Evolutionary conservation across 2,113 vertebrate genomes (phyloP), one percentile per base, ranked within the genome.

Genomic region (Saccopteryx leptura): DNA sequence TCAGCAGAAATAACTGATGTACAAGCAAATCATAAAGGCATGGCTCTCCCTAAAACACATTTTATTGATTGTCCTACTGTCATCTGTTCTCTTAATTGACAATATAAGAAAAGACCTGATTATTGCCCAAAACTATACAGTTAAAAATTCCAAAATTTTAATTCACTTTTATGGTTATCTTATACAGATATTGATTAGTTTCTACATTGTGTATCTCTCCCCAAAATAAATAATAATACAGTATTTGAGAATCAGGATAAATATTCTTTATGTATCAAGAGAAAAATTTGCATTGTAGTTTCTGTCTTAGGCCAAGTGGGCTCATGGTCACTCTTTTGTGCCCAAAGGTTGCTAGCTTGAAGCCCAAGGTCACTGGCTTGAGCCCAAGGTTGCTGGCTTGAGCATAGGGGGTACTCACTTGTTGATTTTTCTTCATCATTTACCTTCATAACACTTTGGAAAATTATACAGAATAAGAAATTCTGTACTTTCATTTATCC

Each of bases 231-330:
- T 99, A 99, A 98, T 99, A 99, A 13, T 99, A 98, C 91, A 99
- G 99, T 97, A 99, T 99, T 98, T 99, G 99, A n/a, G 99, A 99
- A 98, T 99, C 99, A 0, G 99, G 99, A 98, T 99, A 99, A 97
- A 99, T 98, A 87, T 99, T 99, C 97, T 99, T 99, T 92, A 99
- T 97, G 98, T 99, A 99, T 99, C 99, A 99, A 78, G 99, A 99
- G 98, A 99, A 99, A 46, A 99, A 99, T 97, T 99, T 99, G 97
- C 99, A 99, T 91, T 99, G 99, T 78, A 99, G 99, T 95, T 99
- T 99, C 95, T 99, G 99, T 97, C 99, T 99, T 90, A 99, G 98
- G 48, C 97, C 95, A 15, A 98, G 90, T 81, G 39, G 39, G 39
- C 39, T 39, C 39, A 39, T 39, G 39, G 39, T 39, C 39, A 39